These are phyloP conservation scores for Passer montanus DNA, from an alignment of 2,113 vertebrate genomes.

Conservation along the genomic window DNA sequence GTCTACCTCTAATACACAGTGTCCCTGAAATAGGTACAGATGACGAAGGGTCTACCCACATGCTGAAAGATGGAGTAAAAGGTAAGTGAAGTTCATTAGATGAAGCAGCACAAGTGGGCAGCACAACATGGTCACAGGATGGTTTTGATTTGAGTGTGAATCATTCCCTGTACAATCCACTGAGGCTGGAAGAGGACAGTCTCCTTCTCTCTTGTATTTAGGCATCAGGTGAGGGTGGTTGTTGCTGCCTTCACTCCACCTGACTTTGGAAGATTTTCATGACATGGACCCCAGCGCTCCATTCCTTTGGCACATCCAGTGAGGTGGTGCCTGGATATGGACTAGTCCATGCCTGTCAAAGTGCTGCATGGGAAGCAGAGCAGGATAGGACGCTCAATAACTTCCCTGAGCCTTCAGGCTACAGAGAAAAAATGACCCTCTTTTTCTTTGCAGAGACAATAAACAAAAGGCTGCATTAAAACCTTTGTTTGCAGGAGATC, in stretches of 20 bases:
- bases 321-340: not conserved
- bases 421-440: not conserved
- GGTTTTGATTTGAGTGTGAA: not conserved
- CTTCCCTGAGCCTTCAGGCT: conserved; percentile 10
- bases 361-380: not conserved
- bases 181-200: not conserved
- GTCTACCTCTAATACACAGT: not conserved
- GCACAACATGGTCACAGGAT: not conserved
- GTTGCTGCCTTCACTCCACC: not conserved
- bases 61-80: not conserved
- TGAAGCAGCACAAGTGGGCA: not conserved
- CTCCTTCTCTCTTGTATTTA: not conserved
- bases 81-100: not conserved
- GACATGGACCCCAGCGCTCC: not conserved
- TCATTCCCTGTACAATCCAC: not conserved
- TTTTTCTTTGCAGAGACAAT: not conserved
- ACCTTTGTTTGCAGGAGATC: conserved; percentile 1
- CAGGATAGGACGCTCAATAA: not conserved
- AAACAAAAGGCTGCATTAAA: conserved; percentile 46
- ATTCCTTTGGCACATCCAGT: not conserved
- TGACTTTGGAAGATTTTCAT: not conserved
- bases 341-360: not conserved
- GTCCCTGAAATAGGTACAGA: not conserved
- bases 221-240: not conserved
- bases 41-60: not conserved